A percentile compares a stretch with the other conserved stretches of the same genome.
These are phyloP conservation scores for Rugalucina vietnamica DNA, from an alignment of 2,888 invertebrate species.

Conservation along the genomic window DNA sequence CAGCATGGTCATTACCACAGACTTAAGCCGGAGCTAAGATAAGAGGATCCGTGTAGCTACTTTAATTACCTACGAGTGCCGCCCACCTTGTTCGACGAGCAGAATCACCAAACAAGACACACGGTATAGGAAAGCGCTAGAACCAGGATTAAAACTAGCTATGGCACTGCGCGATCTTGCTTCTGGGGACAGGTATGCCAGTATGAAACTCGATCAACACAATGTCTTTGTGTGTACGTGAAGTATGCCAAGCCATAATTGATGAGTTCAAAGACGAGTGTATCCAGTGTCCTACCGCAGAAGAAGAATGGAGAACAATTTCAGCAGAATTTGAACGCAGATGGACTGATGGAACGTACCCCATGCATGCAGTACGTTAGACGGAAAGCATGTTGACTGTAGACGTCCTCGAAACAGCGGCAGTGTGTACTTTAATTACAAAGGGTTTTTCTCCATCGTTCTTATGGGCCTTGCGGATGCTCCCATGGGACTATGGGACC, in stretches of 20 bases:
- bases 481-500: neutral
- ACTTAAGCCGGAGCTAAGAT: too few species aligned
- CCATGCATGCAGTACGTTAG: neutral
- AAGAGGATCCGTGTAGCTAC: slow-evolving; percentile 9
- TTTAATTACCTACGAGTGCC: neutral
- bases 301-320: slow-evolving; percentile 4
- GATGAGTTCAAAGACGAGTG: slow-evolving; percentile 59
- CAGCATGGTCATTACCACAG: too few species aligned
- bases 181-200: slow-evolving; percentile 54
- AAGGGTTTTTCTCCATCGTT: slow-evolving; percentile 42
- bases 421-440: neutral
- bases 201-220: slow-evolving; percentile 61
- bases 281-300: slow-evolving; percentile 46
- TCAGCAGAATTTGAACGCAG: slow-evolving; percentile 10
- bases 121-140: slow-evolving; percentile 43
- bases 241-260: slow-evolving; percentile 65
- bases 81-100: slow-evolving; percentile 56
- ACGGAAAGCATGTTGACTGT: neutral
- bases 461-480: slow-evolving; percentile 65
- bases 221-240: slow-evolving; percentile 50
- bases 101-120: slow-evolving; percentile 49
- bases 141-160: slow-evolving; percentile 57
- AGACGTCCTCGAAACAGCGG: slow-evolving; percentile 5
- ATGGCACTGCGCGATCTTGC: slow-evolving; percentile 57
- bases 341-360: neutral